These are phyloP conservation scores for Exaiptasia diaphana DNA, from an alignment of 64 coral and sea anemone species.

Conservation along the genomic window DNA sequence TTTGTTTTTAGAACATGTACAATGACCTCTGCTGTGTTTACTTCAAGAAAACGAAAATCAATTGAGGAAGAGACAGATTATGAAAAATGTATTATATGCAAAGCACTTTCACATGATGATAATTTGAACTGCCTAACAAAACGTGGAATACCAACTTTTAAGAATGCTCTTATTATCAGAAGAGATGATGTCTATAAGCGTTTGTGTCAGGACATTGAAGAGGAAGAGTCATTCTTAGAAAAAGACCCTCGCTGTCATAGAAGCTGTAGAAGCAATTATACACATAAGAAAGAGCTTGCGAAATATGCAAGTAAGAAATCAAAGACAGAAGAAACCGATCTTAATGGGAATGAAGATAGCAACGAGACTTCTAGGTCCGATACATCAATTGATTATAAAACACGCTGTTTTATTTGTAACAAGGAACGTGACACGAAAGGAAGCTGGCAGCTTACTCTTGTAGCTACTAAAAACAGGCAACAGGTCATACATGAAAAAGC, in stretches of 20 bases:
- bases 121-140: background rate
- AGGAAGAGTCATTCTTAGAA: background rate
- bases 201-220: background rate
- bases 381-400: background rate
- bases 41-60: background rate
- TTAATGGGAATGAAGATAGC: background rate
- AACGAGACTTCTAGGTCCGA: background rate
- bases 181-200: background rate
- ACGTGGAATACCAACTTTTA: background rate
- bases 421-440: background rate
- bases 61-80: background rate
- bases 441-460: conserved; percentile 19
- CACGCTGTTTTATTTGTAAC: background rate
- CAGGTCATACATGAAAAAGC: conserved; percentile 1
- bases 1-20: background rate
- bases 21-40: background rate
- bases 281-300: conserved; percentile 5
- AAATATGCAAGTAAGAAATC: background rate
- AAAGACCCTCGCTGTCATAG: background rate
- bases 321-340: background rate
- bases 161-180: background rate
- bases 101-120: background rate
- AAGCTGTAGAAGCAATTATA: background rate
- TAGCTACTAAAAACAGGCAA: conserved; percentile 1
- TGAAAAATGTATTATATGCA: background rate